phyloP scores from a whole-genome alignment of 2,888 invertebrate genomes.

The Tetheella fluctuosa region DNA sequence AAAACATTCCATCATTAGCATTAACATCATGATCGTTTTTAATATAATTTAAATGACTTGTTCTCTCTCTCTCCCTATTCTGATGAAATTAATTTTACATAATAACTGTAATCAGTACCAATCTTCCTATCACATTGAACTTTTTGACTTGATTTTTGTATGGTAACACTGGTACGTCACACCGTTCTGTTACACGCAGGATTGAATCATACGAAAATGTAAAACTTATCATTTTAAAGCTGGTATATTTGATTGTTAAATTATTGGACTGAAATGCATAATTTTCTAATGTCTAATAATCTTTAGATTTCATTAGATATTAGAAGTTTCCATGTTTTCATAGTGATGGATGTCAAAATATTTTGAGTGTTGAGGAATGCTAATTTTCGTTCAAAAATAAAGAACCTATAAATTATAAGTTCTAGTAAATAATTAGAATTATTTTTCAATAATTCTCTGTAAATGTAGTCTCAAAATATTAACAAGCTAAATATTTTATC shows the following conservation, averaged over 20 bases:
- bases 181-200: slow-evolving; percentile 12
- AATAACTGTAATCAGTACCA: no score
- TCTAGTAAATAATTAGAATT: not conserved
- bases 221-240: no score
- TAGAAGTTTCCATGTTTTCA: no score
- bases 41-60: no score
- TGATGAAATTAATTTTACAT: no score
- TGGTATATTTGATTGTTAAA: no score
- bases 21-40: slow-evolving; percentile 25
- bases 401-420: not conserved
- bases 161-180: not conserved
- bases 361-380: not conserved
- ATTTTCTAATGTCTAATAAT: no score
- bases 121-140: no score
- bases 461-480: not conserved
- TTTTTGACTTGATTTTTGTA: not conserved
- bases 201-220: not conserved
- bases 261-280: no score
- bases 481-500: no score
- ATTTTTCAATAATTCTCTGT: not conserved
- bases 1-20: slow-evolving; percentile 45
- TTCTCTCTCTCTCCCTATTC: not conserved
- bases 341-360: not conserved
- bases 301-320: no score
- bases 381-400: slow-evolving; percentile 18